Percentiles rank a stretch among this genome's conserved stretches.
Conservation (phyloP, 2,888 invertebrate genomes). For the Parnassius apollo region DNA sequence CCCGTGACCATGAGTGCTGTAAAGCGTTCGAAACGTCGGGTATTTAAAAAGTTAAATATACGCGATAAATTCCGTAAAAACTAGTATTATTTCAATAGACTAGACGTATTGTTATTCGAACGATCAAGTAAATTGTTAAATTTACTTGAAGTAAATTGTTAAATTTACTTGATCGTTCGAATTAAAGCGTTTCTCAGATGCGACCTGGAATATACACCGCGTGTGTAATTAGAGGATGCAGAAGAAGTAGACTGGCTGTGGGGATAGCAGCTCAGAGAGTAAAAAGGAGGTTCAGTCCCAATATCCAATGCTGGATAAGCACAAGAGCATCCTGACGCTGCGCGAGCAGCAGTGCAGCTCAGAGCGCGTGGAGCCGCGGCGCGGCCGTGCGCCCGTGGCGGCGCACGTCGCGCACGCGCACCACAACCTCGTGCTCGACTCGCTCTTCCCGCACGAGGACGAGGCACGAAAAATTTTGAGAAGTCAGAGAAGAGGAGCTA, state of each 20-base stretch:
- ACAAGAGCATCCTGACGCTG: constrained; percentile 87
- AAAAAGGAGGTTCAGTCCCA: constrained; percentile 36
- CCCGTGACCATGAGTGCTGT: too few species aligned
- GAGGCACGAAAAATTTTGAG: constrained; percentile 83
- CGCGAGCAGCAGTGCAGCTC: constrained; percentile 86
- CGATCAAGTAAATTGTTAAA: too few species aligned
- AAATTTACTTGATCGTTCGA: too few species aligned
- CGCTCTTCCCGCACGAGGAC: constrained; percentile 83
- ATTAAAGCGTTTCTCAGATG: constrained; percentile 73
- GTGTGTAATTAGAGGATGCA: constrained; percentile 72
- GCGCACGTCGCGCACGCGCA: constrained; percentile 55
- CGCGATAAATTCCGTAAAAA: too few species aligned
- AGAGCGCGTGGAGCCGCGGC: constrained; percentile 81
- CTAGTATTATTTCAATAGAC: too few species aligned
- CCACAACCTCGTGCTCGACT: constrained; percentile 81
- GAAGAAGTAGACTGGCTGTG: constrained; percentile 58
- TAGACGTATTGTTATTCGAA: too few species aligned
- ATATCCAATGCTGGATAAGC: constrained; percentile 54
- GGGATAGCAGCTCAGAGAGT: constrained; percentile 61
- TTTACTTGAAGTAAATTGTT: too few species aligned
- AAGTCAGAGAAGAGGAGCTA: constrained; percentile 92
- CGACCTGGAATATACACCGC: constrained; percentile 92
- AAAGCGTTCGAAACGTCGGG: too few species aligned
- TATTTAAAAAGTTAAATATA: too few species aligned
- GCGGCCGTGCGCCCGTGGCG: constrained; percentile 71